Evolutionary conservation across 2,888 invertebrate species (phyloP), one percentile per base, ranked within the genome.

Genomic region (Dioctria rufipes): DNA sequence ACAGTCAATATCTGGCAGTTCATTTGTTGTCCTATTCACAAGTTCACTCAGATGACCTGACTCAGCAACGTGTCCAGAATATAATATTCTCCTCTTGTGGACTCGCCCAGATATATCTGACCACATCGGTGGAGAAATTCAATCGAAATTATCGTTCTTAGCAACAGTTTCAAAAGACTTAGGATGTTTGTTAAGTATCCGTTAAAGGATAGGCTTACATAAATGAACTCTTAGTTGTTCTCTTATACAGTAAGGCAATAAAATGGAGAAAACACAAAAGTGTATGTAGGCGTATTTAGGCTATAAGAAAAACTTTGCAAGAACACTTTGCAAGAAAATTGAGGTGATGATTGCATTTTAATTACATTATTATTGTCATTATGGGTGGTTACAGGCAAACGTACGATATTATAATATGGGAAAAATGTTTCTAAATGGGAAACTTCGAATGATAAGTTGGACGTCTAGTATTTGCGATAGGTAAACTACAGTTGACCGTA

Each of bases 31-130:
- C 69, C 51, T 39, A 69, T 69, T 69, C 69, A 49, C 69, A 69
- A 51, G 69, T 51, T 69, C 69, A 39, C n/a, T 51, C 39, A 39
- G 51, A 69, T 69, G 69, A 69, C 69, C 69, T 69, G 49, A 69
- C 51, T 69, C 49, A 69, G 69, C 69, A 69, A 69, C 69, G 69
- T 69, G 69, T 39, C 69, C 37, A 37, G 69, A 69, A 69, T 69
- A 51, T 51, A 69, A 69, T 69, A 39, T 39, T 39, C 5, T 51
- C 69, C 49, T 51, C 69, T 49, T 69, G 51, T 39, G 37, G 51
- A 54, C 39, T 25, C 11, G 11, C 40, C 37, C 40, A 51, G 69
- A 69, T 69, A 69, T 39, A 54, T 69, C 69, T 69, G 69, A 11
- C 69, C 49, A 11, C 51, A 39, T 4, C 25, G 25, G 1, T 39